Evolutionary conservation across 2,888 invertebrate species (phyloP).

Genomic region (Salticus scenicus): DNA sequence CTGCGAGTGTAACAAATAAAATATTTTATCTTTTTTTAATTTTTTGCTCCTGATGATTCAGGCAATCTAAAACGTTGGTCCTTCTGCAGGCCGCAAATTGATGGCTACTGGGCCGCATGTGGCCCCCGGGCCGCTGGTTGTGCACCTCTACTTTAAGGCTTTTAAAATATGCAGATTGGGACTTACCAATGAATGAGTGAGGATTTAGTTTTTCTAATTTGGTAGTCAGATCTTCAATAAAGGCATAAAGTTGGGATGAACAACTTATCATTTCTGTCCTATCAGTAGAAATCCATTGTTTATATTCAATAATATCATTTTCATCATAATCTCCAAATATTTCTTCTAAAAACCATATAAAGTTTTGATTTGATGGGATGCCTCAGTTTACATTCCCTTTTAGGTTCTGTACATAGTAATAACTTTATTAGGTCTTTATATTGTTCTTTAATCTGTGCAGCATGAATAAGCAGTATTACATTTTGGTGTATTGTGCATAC

Average conservation of each 20-base stretch:
- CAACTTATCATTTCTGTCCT: conserved; percentile 9
- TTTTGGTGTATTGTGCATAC: conserved; percentile 31
- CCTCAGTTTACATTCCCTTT: background rate
- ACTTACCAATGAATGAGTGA: conserved; percentile 27
- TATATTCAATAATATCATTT: conserved; percentile 8
- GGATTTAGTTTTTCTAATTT: conserved; percentile 13
- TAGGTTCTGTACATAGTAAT: background rate
- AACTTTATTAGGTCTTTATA: conserved; percentile 18
- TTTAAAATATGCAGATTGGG: conserved; percentile 2
- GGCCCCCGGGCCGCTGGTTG: too few species aligned
- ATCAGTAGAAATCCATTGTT: conserved; percentile 22
- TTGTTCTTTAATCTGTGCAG: background rate
- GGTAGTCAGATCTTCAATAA: background rate
- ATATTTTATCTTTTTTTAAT: too few species aligned
- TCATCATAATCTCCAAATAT: conserved; percentile 20
- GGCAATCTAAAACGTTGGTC: too few species aligned
- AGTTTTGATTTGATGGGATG: background rate
- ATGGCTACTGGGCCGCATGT: too few species aligned
- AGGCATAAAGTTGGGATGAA: background rate
- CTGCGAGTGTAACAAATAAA: too few species aligned
- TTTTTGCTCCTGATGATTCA: too few species aligned
- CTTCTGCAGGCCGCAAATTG: too few species aligned
- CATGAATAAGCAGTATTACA: conserved; percentile 22
- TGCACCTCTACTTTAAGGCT: too few species aligned
- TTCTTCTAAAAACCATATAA: background rate